These are phyloP conservation scores for Onychostoma macrolepis DNA, from an alignment of 2,113 vertebrate genomes.

Conservation along the genomic window DNA sequence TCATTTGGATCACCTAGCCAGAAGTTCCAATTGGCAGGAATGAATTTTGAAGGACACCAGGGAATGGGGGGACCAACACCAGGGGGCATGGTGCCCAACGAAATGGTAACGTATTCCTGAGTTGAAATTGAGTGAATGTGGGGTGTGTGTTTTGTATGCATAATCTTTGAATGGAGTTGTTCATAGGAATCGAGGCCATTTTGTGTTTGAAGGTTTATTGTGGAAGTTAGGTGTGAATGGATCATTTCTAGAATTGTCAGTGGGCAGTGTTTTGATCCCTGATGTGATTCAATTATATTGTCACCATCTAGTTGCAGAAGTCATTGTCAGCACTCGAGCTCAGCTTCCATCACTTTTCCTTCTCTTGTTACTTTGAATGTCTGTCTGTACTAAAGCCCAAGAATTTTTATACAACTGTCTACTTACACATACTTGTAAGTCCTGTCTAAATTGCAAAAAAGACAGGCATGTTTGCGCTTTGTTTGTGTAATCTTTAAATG, in stretches of 20 bases:
- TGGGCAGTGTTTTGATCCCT: neutral
- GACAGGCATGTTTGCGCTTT: conserved; percentile 71
- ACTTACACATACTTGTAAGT: conserved; percentile 69
- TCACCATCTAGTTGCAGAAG: neutral
- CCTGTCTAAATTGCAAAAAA: conserved; percentile 72
- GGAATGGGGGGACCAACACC: conserved; percentile 83
- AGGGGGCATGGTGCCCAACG: conserved; percentile 89
- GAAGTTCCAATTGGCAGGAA: conserved; percentile 89
- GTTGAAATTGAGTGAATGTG: conserved; percentile 64
- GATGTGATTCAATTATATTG: neutral
- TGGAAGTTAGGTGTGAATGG: neutral
- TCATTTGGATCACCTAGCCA: conserved; percentile 86
- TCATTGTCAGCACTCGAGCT: conserved; percentile 55
- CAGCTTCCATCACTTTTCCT: conserved; percentile 45
- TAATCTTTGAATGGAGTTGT: neutral
- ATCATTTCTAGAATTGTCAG: neutral
- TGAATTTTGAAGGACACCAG: conserved; percentile 92
- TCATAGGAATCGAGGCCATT: neutral
- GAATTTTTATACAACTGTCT: too few species aligned
- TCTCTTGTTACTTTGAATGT: conserved; percentile 51
- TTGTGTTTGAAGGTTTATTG: neutral
- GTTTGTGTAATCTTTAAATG: conserved; percentile 21
- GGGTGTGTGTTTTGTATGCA: neutral
- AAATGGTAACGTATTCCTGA: conserved; percentile 98
- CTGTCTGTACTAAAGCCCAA: conserved; percentile 75